Evolutionary conservation across 2,888 invertebrate species (phyloP).

Genomic region (Oscheius onirici): DNA sequence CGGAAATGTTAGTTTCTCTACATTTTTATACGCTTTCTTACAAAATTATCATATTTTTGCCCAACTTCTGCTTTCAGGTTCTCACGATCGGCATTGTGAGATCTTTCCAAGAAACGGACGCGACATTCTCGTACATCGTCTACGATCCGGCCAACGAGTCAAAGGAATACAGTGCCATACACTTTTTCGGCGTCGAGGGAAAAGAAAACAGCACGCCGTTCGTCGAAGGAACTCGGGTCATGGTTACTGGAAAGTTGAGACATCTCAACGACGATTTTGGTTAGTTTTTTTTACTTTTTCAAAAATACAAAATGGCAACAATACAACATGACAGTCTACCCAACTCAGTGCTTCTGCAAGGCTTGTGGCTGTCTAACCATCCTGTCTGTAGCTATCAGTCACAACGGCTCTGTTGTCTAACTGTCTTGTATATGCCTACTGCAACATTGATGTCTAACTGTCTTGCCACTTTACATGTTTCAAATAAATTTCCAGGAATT

Average conservation of each 20-base stretch:
- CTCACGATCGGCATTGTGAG: constrained; percentile 17
- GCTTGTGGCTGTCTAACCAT: too few species aligned
- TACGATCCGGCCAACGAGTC: constrained; percentile 29
- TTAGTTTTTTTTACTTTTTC: constrained; percentile 3
- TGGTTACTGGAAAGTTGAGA: constrained; percentile 27
- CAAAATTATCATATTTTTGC: not conserved
- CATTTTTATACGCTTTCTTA: not conserved
- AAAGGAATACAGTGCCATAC: constrained; percentile 21
- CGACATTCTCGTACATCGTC: not conserved
- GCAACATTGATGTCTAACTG: too few species aligned
- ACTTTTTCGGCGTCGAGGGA: not conserved
- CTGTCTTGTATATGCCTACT: too few species aligned
- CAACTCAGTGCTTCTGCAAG: too few species aligned
- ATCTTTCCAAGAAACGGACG: constrained; percentile 1
- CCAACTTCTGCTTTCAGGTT: constrained; percentile 3
- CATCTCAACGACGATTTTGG: constrained; percentile 17
- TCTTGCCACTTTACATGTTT: too few species aligned
- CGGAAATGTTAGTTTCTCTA: constrained; percentile 15
- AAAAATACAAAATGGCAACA: too few species aligned
- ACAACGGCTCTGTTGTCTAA: too few species aligned
- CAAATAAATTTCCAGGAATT: constrained; percentile 19
- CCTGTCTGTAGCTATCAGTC: too few species aligned
- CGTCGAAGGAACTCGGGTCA: constrained; percentile 28
- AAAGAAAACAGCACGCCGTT: not conserved
- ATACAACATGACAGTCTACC: too few species aligned